Evolutionary conservation across 2,888 invertebrate genomes (phyloP), one percentile per base, ranked within the genome.

Genomic region (Yponomeuta cagnagella): DNA sequence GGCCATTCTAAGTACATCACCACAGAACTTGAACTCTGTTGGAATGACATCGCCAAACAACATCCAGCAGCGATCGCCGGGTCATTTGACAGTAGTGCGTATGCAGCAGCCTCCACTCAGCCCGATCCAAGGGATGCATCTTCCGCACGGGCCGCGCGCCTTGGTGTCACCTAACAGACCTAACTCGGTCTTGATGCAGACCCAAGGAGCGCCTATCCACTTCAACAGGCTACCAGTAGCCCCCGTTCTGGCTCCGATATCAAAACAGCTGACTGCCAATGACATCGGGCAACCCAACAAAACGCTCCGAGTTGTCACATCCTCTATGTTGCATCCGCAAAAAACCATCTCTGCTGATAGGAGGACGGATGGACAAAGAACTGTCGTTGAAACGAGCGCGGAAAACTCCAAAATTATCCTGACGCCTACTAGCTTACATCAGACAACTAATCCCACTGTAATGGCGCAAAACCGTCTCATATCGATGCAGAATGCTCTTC

Each of bases 211-310:
- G 12, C 87, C 90, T 10, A 79, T 92, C 71, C 90, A 93, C 78
- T 89, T 93, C 72, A 94, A 92, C 77, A 82, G 94, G 68, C 82
- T 94, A 72, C 94, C 94, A 48, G 93, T 94, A 65, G 93, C 94
- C 37, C 93, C 94, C 63, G 92, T 94, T 43, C 83, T 94, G 76
- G 84, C 93, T 15, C 91, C 93, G 48, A 93, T 93, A 76, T 87
- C 94, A 8, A 94, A 94, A 82, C 93, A 94, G 73, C 78, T 94
- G 63, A 93, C 88, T 80, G 80, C 92, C 1, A 91, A 89, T 71
- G 93, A 92, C 72, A 82, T 89, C 63, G 79, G 86, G 70, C 88
- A 86, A 71, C 89, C 88, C 77, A 87, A 83, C 75, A 92, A 90
- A 79, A 77, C 76, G 43, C 80, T 83, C 10, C 77, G 76, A 64